Evolutionary conservation across 2,113 vertebrate species (phyloP).

Genomic region (Salvelinus fontinalis): DNA sequence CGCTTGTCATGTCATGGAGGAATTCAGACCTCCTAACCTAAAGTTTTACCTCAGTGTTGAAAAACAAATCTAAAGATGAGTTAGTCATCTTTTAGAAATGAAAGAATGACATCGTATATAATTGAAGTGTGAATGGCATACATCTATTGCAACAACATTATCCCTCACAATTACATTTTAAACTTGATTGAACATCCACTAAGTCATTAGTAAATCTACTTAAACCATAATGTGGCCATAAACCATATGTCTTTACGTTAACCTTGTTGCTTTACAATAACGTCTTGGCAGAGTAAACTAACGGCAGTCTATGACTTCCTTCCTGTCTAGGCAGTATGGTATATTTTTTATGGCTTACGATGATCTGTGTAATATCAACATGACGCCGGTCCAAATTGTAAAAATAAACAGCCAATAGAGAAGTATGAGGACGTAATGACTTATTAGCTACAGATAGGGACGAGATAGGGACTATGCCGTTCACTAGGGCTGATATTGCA

Average conservation of each 20-base stretch:
- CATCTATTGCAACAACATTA: slow-evolving; percentile 8
- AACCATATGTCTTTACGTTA: slow-evolving; percentile 24
- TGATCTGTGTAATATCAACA: slow-evolving; percentile 18
- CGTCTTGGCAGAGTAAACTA: slow-evolving; percentile 26
- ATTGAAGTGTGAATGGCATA: slow-evolving; percentile 31
- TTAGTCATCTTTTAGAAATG: slow-evolving; percentile 48
- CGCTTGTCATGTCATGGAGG: slow-evolving; percentile 32
- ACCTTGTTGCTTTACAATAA: slow-evolving; percentile 27
- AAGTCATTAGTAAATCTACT: not conserved
- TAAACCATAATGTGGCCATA: slow-evolving; percentile 25
- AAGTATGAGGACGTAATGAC: not conserved
- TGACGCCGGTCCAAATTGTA: slow-evolving; percentile 35
- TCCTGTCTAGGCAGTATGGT: slow-evolving; percentile 17
- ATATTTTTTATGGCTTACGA: slow-evolving; percentile 35
- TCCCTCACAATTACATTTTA: not conserved
- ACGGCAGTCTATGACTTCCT: slow-evolving; percentile 22
- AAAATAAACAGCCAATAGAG: slow-evolving; percentile 14
- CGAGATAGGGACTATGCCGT: not conserved
- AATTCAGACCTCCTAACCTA: slow-evolving; percentile 46
- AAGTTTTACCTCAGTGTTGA: slow-evolving; percentile 50
- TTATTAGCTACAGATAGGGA: not conserved
- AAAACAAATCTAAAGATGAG: slow-evolving; percentile 56
- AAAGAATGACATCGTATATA: slow-evolving; percentile 37
- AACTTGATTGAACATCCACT: too few species aligned
- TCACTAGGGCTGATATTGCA: not conserved